Evolutionary conservation across 2,797 vertebrate genomes (phyloP).

Genomic region (Epinephelus malabaricus): DNA sequence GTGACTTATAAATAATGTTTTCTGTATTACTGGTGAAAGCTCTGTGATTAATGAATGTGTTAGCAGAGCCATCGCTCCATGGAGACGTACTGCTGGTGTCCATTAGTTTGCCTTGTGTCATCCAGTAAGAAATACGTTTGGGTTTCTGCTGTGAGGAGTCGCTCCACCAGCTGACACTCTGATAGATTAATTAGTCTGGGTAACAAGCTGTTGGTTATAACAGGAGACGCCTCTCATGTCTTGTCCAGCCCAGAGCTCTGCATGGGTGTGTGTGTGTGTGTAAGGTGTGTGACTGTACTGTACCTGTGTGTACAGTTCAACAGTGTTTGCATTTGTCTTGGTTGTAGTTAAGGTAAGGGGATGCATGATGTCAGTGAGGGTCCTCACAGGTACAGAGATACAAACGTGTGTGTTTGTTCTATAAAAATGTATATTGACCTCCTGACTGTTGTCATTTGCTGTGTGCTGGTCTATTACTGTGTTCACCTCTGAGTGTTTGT

Average conservation of each 20-base stretch:
- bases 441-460: conserved; percentile 3
- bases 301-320: neutral
- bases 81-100: conserved; percentile 12
- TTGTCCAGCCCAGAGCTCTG: neutral
- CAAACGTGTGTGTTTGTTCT: neutral
- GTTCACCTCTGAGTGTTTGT: conserved; percentile 6
- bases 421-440: neutral
- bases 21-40: neutral
- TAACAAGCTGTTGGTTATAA: conserved; percentile 7
- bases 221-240: neutral
- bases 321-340: neutral
- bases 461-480: conserved; percentile 11
- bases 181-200: conserved; percentile 19
- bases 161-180: conserved; percentile 17
- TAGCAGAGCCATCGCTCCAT: conserved; percentile 4
- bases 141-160: conserved; percentile 14
- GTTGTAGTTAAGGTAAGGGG: neutral
- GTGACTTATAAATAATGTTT: conserved; percentile 5
- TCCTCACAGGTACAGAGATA: neutral
- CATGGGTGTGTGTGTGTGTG: neutral
- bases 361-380: neutral
- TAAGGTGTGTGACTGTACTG: neutral
- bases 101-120: conserved; percentile 25
- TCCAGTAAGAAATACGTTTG: neutral
- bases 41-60: conserved; percentile 17